These are phyloP conservation scores for Drymonia ruficornis DNA, from an alignment of 2,888 invertebrate genomes.

Conservation along the genomic window DNA sequence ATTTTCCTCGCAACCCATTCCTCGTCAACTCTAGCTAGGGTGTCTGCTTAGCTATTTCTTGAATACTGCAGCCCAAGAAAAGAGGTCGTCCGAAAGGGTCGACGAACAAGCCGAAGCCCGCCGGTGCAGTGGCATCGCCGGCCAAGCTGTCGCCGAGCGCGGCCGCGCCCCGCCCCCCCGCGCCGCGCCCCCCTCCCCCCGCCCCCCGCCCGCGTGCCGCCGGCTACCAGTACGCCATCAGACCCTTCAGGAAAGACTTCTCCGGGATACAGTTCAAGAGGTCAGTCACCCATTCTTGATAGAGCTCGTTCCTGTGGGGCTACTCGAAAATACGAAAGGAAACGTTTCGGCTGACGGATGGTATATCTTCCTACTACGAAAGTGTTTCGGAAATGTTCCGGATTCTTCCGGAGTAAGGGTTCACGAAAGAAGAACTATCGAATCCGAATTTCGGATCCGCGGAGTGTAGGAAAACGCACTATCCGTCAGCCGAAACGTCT, in stretches of 20 bases:
- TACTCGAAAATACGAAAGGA: no score
- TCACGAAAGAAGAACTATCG: no score
- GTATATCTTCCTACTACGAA: no score
- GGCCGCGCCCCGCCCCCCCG: slow-evolving; percentile 48
- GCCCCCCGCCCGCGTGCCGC: slow-evolving; percentile 59
- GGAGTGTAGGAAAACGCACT: no score
- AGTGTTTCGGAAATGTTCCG: no score
- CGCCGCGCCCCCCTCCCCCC: slow-evolving; percentile 27
- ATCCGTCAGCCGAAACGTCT: no score
- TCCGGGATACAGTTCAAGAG: slow-evolving; percentile 81
- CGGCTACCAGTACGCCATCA: slow-evolving; percentile 75
- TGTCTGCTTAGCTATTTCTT: neutral
- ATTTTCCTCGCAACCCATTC: no score
- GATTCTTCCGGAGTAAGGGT: no score
- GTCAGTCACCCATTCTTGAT: slow-evolving; percentile 49
- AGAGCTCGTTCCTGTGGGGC: no score
- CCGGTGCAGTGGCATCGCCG: slow-evolving; percentile 7
- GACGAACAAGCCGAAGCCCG: slow-evolving; percentile 76
- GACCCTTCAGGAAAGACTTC: slow-evolving; percentile 81
- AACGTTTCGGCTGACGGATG: no score
- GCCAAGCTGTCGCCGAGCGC: slow-evolving; percentile 25
- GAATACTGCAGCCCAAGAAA: slow-evolving; percentile 67
- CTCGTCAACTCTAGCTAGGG: no score
- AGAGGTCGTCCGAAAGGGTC: slow-evolving; percentile 81
- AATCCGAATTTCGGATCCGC: no score